Percentiles rank a stretch among this genome's conserved stretches.
phyloP scores from a whole-genome alignment of 2,888 invertebrate species.

The Hirtodrosophila trivittata region DNA sequence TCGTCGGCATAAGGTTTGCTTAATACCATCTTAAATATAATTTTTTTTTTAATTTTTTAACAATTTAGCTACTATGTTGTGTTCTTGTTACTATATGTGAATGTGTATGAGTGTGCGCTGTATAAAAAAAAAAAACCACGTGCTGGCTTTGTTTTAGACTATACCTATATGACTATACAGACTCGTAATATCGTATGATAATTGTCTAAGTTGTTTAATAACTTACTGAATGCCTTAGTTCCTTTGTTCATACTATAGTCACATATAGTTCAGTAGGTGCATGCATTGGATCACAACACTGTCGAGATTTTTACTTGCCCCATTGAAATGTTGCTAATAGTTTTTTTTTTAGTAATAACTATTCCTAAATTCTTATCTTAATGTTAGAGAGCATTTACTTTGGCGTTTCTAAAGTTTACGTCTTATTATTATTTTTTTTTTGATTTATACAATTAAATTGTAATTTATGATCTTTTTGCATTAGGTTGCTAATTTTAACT shows the following conservation, averaged over 20 bases:
- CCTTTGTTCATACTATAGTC: conserved; percentile 36
- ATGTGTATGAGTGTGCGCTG: conserved; percentile 25
- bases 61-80: conserved; percentile 72
- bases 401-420: conserved; percentile 14
- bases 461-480: conserved; percentile 58
- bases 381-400: conserved; percentile 28
- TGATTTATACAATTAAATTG: conserved; percentile 74
- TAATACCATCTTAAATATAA: conserved; percentile 26
- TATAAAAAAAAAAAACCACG: conserved; percentile 42
- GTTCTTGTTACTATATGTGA: conserved; percentile 26
- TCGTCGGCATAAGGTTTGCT: conserved; percentile 36
- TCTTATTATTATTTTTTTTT: conserved; percentile 27
- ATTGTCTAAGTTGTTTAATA: conserved; percentile 29
- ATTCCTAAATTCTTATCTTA: conserved; percentile 42
- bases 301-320: conserved; percentile 77
- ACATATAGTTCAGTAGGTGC: conserved; percentile 69
- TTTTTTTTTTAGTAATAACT: conserved; percentile 42
- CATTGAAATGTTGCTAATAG: conserved; percentile 58
- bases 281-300: conserved; percentile 82
- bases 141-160: conserved; percentile 22
- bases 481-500: conserved; percentile 53
- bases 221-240: conserved; percentile 38
- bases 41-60: conserved; percentile 55
- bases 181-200: conserved; percentile 40
- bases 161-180: conserved; percentile 19